Percentiles rank a stretch among this genome's conserved stretches.
Evolutionary conservation across 2,888 invertebrate species (phyloP).

Genomic region (Ophraella communa): DNA sequence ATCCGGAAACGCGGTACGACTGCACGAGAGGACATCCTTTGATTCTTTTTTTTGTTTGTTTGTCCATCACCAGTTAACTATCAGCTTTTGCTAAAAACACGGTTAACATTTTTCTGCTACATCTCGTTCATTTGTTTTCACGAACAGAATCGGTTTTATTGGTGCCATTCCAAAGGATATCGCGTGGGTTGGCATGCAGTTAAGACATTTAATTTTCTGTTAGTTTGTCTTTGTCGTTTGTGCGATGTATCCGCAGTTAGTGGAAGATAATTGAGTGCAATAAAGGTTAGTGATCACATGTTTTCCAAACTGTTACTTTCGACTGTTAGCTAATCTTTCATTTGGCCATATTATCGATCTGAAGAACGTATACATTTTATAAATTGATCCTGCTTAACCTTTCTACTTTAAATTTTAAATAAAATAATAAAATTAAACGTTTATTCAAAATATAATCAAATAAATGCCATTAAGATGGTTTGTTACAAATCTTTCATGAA

Average conservation of each 20-base stretch:
- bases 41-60: slow-evolving; percentile 31
- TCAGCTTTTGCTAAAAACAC: slow-evolving; percentile 36
- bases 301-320: neutral
- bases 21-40: slow-evolving; percentile 37
- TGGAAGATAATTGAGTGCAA: neutral
- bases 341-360: neutral
- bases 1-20: slow-evolving; percentile 37
- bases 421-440: too few species aligned
- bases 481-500: too few species aligned
- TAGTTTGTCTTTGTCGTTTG: slow-evolving; percentile 1
- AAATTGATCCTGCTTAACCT: too few species aligned
- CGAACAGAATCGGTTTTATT: neutral
- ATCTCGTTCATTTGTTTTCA: neutral
- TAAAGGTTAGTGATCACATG: neutral
- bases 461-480: too few species aligned
- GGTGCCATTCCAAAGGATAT: neutral
- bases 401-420: too few species aligned
- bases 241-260: neutral
- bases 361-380: too few species aligned
- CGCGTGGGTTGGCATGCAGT: neutral
- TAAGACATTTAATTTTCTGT: neutral
- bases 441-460: too few species aligned
- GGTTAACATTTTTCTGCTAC: slow-evolving; percentile 11
- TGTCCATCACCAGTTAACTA: slow-evolving; percentile 28
- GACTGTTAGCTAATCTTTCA: neutral